Base-by-base conservation (phyloP, 2,113 vertebrate genomes). In the Cynocephalus volans region DNA sequence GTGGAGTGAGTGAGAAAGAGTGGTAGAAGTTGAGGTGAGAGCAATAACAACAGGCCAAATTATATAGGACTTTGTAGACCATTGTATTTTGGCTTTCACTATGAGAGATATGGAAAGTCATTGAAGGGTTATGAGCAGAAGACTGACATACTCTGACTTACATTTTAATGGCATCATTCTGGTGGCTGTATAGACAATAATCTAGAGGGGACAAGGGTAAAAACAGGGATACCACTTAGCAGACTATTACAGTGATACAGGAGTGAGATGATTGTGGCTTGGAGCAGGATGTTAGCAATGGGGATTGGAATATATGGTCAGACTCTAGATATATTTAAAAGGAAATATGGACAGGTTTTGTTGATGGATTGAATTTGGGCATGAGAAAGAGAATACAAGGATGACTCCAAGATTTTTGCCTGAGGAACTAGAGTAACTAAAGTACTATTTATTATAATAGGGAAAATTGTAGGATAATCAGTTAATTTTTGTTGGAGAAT, bases 401-500 rank as follows among this genome's bases (percentile, higher is more conserved):
- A 76, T 67, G 77, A 88, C 21, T 36, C 23, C 13, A 85, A 96
- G n/a, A 52, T 77, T 90, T 92, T 96, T 90, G 64, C 76, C 33
- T 75, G 64, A 54, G 70, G 50, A 93, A 92, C 50, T 91, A 88
- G 19, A 92, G 67, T 73, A 72, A 73, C 82, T 84, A 83, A 91
- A n/a, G 15, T 75, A 54, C 52, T 83, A 48, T 88, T 96, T 96
- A 84, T 91, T 93, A 26, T 88, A 73, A 73, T 75, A 50, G 33
- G 88, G 73, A 97, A 96, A 62, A 62, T 54, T 54, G 12, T 80
- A 70, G 7, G 45, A 84, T 10, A 91, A 73, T 41, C 67, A 36
- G 48, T 86, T 95, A 28, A 83, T 81, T 93, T 87, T 95, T 90
- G 52, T 93, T 90, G 86, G 65, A 70, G 19, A 92, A 85, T 64